Base-by-base conservation (phyloP, 2,888 invertebrate species). In the Dinocampus coccinellae region DNA sequence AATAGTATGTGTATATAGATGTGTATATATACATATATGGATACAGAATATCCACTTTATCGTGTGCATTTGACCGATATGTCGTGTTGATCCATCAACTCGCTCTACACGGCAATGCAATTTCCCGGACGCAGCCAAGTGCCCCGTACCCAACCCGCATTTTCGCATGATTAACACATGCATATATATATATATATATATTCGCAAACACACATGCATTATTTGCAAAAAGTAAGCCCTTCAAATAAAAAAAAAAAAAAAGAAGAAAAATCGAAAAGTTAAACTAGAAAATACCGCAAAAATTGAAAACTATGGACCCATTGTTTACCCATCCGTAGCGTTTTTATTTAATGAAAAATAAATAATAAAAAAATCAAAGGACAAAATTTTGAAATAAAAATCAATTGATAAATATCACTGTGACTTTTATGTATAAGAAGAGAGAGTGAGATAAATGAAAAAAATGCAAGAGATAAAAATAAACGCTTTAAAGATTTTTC, bases 41-140 rank as follows among this genome's bases (percentile, higher is more conserved):
- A 13, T 39, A 39, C n/a, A 39, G 11, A 3, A n/a, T 39, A 47
- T 26, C 1, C 29, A 66, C 20, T 62, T 61, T 29, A 24, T 36
- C 36, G 39, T 53, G 29, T 55, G 53, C 55, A 60, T 66, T 53
- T 36, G 55, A 61, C 62, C 66, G 55, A 67, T 66, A 65, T 57
- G 57, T 36, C 58, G 34, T 65, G 36, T 39, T 60, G 42, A 65
- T 60, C 64, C n/a, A 58, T 70, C 60, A 26, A 34, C 58, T 42
- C 33, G 57, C 53, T 65, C 64, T 36, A 64, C 42, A 53, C 24
- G 57, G 60, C 61, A 66, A 66, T 65, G 64, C 64, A 61, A 66
- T 66, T 71, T 71, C 22, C 61, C 66, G 52, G 70, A 60, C 24
- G 36, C 52, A 36, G 53, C 29, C 42, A 20, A 55, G 53, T 65